These are phyloP conservation scores for Pterostichus madidus DNA, from an alignment of 2,888 invertebrate genomes.

Conservation along the genomic window DNA sequence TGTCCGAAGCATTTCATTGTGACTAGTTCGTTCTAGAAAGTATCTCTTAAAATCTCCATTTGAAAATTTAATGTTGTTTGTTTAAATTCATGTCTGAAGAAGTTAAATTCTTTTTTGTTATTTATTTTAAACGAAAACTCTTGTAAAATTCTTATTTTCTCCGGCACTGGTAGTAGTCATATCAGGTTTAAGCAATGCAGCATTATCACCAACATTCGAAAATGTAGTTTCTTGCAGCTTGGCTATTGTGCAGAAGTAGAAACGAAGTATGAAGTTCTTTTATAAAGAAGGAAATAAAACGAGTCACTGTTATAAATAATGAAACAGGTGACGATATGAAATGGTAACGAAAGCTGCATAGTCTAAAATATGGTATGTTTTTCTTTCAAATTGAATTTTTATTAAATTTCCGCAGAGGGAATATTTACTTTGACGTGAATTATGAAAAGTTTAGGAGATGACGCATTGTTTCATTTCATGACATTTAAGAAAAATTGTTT, in stretches of 20 bases:
- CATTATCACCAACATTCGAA: conserved; percentile 4
- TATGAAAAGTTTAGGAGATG: too few species aligned
- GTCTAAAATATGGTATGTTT: neutral
- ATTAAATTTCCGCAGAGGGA: neutral
- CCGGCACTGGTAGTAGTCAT: neutral
- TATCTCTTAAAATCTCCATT: too few species aligned
- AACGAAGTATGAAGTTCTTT: neutral
- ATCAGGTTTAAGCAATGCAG: neutral
- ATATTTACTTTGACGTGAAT: too few species aligned
- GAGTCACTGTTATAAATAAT: conserved; percentile 1
- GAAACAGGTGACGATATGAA: conserved; percentile 8
- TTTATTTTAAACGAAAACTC: too few species aligned
- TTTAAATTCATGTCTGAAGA: too few species aligned
- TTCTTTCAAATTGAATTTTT: neutral
- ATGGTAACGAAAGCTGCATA: neutral
- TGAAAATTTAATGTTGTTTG: too few species aligned
- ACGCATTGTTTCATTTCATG: too few species aligned
- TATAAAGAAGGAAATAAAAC: neutral
- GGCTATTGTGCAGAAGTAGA: conserved; percentile 3
- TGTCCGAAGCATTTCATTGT: too few species aligned
- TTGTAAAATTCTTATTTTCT: neutral
- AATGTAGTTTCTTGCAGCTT: conserved; percentile 15
- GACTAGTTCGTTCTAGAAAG: too few species aligned
- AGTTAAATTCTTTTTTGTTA: too few species aligned
- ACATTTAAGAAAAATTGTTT: too few species aligned